Evolutionary conservation across 2,797 vertebrate genomes (phyloP).

Genomic region (Epinephelus awoara): DNA sequence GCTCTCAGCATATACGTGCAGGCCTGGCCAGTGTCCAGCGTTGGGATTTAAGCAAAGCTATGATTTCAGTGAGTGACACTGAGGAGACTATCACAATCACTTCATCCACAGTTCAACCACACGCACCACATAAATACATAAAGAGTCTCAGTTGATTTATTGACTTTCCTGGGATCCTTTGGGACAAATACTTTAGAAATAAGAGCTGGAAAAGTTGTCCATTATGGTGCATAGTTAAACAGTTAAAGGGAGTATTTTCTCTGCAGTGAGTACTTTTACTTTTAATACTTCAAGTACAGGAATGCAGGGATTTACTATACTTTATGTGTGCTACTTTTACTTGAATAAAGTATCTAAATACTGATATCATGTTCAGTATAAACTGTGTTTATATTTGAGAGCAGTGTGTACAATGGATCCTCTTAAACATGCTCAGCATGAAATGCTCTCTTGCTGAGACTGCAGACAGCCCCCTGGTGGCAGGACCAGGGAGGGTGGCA

Average conservation of each 20-base stretch:
- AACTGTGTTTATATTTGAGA: background rate
- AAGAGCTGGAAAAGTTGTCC: background rate
- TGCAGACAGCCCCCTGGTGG: slow-evolving; percentile 57
- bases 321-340: too few species aligned
- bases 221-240: background rate
- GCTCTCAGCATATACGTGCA: background rate
- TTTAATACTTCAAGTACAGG: background rate
- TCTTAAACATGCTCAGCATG: background rate
- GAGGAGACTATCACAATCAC: slow-evolving; percentile 1
- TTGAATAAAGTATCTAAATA: too few species aligned
- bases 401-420: too few species aligned
- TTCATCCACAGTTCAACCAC: slow-evolving; percentile 2
- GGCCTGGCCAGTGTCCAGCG: background rate
- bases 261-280: background rate
- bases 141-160: slow-evolving; percentile 15
- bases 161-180: background rate
- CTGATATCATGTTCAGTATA: background rate
- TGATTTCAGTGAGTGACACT: slow-evolving; percentile 33
- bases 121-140: background rate
- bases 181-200: background rate
- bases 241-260: too few species aligned
- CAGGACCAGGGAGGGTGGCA: background rate
- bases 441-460: background rate
- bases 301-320: too few species aligned
- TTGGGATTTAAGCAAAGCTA: background rate